Percentiles rank a stretch among this genome's conserved stretches.
These are phyloP conservation scores for Desmodus rotundus DNA, from an alignment of 2,113 vertebrate genomes.

Conservation along the genomic window DNA sequence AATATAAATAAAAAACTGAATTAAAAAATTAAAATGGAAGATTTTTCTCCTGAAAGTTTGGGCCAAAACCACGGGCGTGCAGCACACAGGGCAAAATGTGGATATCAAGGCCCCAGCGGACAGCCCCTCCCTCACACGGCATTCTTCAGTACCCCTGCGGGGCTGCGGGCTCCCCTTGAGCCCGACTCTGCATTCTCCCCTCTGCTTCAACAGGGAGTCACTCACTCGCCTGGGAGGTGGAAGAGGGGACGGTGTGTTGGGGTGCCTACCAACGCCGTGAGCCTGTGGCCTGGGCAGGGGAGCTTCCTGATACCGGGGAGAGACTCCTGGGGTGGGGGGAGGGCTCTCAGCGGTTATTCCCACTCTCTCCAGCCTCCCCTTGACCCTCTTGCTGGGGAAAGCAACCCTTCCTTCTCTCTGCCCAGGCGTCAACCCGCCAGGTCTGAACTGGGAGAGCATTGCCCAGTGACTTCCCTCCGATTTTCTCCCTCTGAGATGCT, in stretches of 20 bases:
- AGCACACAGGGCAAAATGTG: too few relatives aligned
- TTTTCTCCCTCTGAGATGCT: neutral
- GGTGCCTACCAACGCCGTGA: accelerated
- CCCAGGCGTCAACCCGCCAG: neutral
- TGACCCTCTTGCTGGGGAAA: neutral
- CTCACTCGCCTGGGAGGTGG: neutral
- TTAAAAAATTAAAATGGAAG: too few relatives aligned
- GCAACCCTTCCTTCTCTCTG: neutral
- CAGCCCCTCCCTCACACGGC: neutral
- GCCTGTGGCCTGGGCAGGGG: neutral
- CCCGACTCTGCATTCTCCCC: neutral
- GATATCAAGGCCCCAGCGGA: accelerated
- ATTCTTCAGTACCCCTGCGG: neutral
- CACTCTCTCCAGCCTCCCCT: neutral
- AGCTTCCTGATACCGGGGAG: too few relatives aligned
- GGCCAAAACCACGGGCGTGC: too few relatives aligned
- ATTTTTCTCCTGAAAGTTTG: too few relatives aligned
- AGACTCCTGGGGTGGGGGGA: neutral
- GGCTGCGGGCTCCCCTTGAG: neutral
- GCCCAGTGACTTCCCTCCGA: neutral
- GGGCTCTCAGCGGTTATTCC: too few relatives aligned
- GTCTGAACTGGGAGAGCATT: neutral
- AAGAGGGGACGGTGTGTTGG: neutral
- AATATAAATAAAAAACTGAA: too few relatives aligned
- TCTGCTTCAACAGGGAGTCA: neutral